Conservation (phyloP, 1,140 invertebrate genomes). For the Drosophila ananassae region DNA sequence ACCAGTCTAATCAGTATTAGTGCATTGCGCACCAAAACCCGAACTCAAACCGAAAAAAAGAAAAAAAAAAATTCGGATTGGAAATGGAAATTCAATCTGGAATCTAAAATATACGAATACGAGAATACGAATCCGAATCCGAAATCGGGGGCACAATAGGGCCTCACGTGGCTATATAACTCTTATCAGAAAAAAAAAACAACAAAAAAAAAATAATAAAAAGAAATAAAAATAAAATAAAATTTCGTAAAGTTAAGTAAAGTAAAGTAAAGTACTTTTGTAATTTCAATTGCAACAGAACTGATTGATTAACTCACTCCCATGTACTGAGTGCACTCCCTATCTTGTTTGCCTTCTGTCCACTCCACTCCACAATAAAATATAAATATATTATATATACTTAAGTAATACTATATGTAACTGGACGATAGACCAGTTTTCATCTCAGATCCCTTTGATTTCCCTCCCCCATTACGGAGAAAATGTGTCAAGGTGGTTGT, state of each 20-base stretch:
- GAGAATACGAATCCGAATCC: constrained; percentile 9
- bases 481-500: constrained; percentile 77
- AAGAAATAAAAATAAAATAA: constrained; percentile 1
- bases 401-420: too few relatives aligned
- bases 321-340: background rate
- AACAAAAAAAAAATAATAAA: background rate
- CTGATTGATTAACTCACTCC: constrained; percentile 31
- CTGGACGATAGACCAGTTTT: background rate
- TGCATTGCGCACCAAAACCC: background rate
- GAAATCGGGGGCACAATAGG: constrained; percentile 35
- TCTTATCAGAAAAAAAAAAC: constrained; percentile 43
- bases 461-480: constrained; percentile 2
- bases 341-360: constrained; percentile 6
- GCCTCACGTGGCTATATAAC: constrained; percentile 58
- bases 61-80: constrained; percentile 25
- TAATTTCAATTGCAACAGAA: constrained; percentile 63
- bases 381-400: background rate
- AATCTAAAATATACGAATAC: constrained; percentile 15
- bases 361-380: background rate
- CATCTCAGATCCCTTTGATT: constrained; percentile 1
- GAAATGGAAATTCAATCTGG: constrained; percentile 1
- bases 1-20: constrained; percentile 45
- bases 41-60: too few relatives aligned
- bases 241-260: constrained; percentile 41
- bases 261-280: constrained; percentile 18